phyloP scores from a whole-genome alignment of 2,888 invertebrate species.

The Smittia aterrima region DNA sequence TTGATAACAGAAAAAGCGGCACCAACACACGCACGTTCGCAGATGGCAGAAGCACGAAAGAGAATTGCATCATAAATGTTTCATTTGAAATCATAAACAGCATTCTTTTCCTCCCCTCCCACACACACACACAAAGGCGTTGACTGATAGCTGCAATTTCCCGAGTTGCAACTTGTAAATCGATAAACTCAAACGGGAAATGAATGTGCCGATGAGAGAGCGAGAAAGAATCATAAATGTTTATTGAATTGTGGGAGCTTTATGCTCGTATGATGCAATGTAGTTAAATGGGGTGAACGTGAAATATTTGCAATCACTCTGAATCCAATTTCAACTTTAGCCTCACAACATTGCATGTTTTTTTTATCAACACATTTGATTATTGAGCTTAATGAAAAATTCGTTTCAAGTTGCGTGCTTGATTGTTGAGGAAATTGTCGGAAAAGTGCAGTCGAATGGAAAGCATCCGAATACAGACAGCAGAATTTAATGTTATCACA shows the following conservation, averaged over 20 bases:
- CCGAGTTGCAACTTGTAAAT: slow-evolving; percentile 12
- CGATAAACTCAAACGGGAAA: not conserved
- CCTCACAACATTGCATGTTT: not conserved
- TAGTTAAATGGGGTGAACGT: not conserved
- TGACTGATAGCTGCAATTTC: slow-evolving; percentile 16
- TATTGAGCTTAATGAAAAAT: not conserved
- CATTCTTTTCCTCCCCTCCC: not conserved
- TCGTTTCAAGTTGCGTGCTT: not conserved
- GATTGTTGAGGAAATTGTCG: not conserved
- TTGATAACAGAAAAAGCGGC: slow-evolving; percentile 6
- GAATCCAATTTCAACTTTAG: not conserved
- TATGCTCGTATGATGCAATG: not conserved
- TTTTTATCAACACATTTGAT: not conserved
- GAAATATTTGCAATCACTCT: slow-evolving; percentile 1
- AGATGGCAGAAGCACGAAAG: not conserved
- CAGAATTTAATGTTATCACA: slow-evolving; percentile 33
- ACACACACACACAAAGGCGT: not conserved
- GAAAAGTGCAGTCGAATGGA: slow-evolving; percentile 8
- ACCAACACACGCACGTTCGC: not conserved
- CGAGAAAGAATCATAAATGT: no score
- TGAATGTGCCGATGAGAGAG: no score
- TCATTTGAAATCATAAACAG: slow-evolving; percentile 19
- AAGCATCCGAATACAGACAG: slow-evolving; percentile 15
- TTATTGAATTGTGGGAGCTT: slow-evolving; percentile 1
- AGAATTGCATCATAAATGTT: slow-evolving; percentile 33